Base-by-base conservation (phyloP, 2,113 vertebrate genomes). In the Cynopterus brachyotis region DNA sequence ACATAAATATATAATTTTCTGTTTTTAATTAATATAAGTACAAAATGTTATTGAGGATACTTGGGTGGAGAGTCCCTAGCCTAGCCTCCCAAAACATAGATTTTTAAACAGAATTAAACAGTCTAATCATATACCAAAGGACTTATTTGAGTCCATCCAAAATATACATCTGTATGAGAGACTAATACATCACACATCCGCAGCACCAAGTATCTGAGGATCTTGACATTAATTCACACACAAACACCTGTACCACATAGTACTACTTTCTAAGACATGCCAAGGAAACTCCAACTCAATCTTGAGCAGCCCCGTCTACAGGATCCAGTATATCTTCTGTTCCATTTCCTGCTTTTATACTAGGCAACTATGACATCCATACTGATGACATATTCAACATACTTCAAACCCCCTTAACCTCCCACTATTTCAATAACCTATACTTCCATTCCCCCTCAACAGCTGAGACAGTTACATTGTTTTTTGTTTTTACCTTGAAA, bases 51-150 rank as follows among this genome's bases (percentile, higher is more conserved):
- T 1, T 85, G 69, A 55, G 20, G 69, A 83, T 92, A 28, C 55
- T 86, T 32, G 47, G 19, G 26, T 32, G 15, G 35, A 73, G 57
- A 55, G 42, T 92, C 42, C 57, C 67, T 70, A 85, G 26, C 47
- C 66, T 87, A 69, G 50, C 11, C n/a, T 80, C 66, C 45, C 57
- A 75, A 66, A 6, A 72, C 4, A 22, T 19, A 88, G 3, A 53
- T 22, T 81, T 90, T 92, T 78, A 81, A 80, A 95, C 60, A 96
- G 40, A 95, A 96, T 62, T 73, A 95, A 95, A 88, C 28, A 81
- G 60, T 81, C 28, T 35, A 12, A 66, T 85, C 60, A 80, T 53
- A 78, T 85, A 35, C 45, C 40, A 92, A 79, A 97, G 11, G 32
- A 86, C 60, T 53, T 85, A 20, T 97, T 94, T 92, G 16, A 92